A percentile compares a stretch with the other conserved stretches of the same genome.
Conservation (phyloP, 2,888 invertebrate genomes). For the Pilophorus perplexus region DNA sequence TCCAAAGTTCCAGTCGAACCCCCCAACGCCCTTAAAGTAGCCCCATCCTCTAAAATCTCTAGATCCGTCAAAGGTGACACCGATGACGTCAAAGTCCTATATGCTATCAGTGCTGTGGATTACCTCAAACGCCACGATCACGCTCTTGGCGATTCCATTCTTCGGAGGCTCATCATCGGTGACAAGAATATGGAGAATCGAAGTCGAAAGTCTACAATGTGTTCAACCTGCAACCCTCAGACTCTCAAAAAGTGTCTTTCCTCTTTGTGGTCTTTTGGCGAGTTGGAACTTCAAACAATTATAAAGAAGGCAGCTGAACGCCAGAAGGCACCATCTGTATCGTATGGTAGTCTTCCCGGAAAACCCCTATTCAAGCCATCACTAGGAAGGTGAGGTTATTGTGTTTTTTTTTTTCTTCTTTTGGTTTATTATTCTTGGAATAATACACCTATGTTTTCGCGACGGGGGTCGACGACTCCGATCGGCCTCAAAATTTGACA, state of each 20-base stretch:
- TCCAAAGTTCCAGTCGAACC: too few relatives aligned
- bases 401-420: too few relatives aligned
- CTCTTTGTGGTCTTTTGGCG: neutral
- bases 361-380: constrained; percentile 26
- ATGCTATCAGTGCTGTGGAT: constrained; percentile 12
- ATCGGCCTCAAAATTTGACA: too few relatives aligned
- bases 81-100: neutral
- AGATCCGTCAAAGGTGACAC: neutral
- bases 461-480: too few relatives aligned
- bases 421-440: too few relatives aligned
- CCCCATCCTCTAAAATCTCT: too few relatives aligned
- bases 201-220: constrained; percentile 9
- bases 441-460: too few relatives aligned
- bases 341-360: neutral
- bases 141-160: constrained; percentile 18
- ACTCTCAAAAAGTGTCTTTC: constrained; percentile 9
- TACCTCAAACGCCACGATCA: constrained; percentile 22
- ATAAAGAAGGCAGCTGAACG: constrained; percentile 7
- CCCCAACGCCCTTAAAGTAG: too few relatives aligned
- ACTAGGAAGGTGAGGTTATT: constrained; percentile 32
- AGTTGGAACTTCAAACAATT: neutral
- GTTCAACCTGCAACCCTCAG: constrained; percentile 17
- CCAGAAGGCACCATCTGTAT: constrained; percentile 17
- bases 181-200: neutral
- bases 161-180: constrained; percentile 19